Percentiles rank a stretch among this genome's conserved stretches.
Conservation (phyloP, 2,113 vertebrate genomes). For the Ciconia maguari region DNA sequence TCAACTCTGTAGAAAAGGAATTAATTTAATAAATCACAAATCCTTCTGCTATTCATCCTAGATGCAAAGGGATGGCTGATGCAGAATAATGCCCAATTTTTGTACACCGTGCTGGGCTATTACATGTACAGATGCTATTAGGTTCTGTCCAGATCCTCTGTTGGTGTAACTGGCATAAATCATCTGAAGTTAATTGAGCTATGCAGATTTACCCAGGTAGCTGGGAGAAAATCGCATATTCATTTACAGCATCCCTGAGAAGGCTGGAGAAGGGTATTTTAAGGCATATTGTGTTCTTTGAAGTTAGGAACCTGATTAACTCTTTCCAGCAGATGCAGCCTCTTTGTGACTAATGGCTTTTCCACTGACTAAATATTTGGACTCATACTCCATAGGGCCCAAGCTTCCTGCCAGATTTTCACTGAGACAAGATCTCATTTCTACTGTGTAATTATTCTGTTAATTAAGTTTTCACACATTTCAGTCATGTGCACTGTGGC, state of each 20-base stretch:
- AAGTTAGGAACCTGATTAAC: constrained; percentile 16
- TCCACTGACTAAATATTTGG: background rate
- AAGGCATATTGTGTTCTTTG: background rate
- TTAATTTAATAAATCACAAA: constrained; percentile 17
- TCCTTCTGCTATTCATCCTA: background rate
- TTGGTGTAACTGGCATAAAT: background rate
- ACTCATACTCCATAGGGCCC: background rate
- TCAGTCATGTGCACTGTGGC: background rate
- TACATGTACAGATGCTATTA: background rate
- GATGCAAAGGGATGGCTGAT: background rate
- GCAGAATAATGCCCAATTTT: constrained; percentile 16
- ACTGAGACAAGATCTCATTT: background rate
- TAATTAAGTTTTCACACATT: constrained; percentile 39
- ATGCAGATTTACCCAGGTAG: background rate
- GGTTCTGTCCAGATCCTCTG: background rate
- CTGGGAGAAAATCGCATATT: background rate
- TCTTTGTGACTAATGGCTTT: constrained; percentile 7
- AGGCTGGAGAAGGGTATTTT: background rate
- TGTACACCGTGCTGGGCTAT: background rate
- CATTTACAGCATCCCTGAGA: background rate
- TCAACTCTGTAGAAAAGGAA: background rate
- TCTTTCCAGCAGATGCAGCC: background rate
- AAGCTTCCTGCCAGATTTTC: background rate
- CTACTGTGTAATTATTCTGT: constrained; percentile 1
- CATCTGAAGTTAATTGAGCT: constrained; percentile 4